A percentile compares a stretch with the other conserved stretches of the same genome.
These are phyloP conservation scores for Podilymbus podiceps DNA, from an alignment of 2,113 vertebrate genomes.

Conservation along the genomic window DNA sequence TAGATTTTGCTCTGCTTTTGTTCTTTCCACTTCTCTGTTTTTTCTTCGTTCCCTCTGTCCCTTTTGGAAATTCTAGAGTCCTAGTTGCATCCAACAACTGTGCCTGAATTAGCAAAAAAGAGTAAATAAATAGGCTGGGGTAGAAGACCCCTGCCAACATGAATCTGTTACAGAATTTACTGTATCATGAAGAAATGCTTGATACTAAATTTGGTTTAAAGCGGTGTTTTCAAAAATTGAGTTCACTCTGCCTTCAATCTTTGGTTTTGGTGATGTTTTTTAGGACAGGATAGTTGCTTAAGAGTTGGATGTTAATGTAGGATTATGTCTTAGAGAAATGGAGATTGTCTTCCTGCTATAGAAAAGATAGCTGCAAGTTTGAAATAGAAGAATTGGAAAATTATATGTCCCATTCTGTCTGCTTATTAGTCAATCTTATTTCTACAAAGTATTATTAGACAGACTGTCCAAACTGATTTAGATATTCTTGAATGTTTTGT, in stretches of 20 bases:
- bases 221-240: not conserved
- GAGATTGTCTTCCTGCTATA: not conserved
- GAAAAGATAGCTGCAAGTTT: not conserved
- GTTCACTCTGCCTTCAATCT: not conserved
- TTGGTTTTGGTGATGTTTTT: not conserved
- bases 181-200: not conserved
- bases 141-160: not conserved
- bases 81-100: not conserved
- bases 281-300: not conserved
- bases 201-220: not conserved
- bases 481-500: not conserved
- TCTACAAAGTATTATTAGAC: not conserved
- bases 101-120: not conserved
- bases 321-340: not conserved
- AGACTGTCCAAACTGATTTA: not conserved
- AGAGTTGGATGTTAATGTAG: not conserved
- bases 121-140: not conserved
- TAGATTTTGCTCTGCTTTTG: not conserved
- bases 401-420: not conserved
- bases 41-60: rapidly evolving
- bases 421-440: not conserved
- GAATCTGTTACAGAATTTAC: not conserved
- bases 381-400: not conserved
- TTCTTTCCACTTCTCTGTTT: not conserved
- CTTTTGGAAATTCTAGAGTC: not conserved